A percentile compares a stretch with the other conserved stretches of the same genome.
Conservation (phyloP, 2,797 vertebrate genomes). For the Sarcophilus harrisii region DNA sequence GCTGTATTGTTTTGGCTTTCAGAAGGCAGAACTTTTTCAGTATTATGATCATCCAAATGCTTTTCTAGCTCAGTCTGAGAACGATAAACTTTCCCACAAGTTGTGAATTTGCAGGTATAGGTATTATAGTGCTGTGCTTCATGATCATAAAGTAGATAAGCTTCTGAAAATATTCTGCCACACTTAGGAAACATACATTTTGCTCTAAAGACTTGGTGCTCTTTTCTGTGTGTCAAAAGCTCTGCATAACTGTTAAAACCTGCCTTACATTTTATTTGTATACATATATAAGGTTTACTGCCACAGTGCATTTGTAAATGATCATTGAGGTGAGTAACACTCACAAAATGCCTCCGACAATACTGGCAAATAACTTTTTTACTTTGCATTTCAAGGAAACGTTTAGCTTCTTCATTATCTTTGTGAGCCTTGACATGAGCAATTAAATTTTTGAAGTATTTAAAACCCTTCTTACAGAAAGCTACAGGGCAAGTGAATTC, state of each 20-base stretch:
- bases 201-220: conserved; percentile 93
- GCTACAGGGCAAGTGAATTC: conserved; percentile 90
- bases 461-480: conserved; percentile 95
- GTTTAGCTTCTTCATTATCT: conserved; percentile 94
- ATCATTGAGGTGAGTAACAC: conserved; percentile 95
- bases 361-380: conserved; percentile 99
- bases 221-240: conserved; percentile 93
- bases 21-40: conserved; percentile 74
- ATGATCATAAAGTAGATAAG: conserved; percentile 97
- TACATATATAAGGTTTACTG: conserved; percentile 96
- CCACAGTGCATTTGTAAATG: conserved; percentile 98
- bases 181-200: conserved; percentile 98
- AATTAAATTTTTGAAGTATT: conserved; percentile 96
- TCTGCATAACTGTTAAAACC: conserved; percentile 95
- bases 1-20: conserved; percentile 78
- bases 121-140: conserved; percentile 99
- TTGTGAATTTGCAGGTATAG: conserved; percentile 92
- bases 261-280: conserved; percentile 97
- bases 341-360: conserved; percentile 96
- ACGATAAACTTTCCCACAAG: conserved; percentile 95
- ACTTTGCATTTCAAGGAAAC: conserved; percentile 96
- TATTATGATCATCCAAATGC: conserved; percentile 89
- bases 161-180: conserved; percentile 94
- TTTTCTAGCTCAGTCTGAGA: conserved; percentile 93
- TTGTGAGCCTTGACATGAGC: conserved; percentile 95